Conservation (phyloP, 2,113 vertebrate species). For the Merops nubicus region DNA sequence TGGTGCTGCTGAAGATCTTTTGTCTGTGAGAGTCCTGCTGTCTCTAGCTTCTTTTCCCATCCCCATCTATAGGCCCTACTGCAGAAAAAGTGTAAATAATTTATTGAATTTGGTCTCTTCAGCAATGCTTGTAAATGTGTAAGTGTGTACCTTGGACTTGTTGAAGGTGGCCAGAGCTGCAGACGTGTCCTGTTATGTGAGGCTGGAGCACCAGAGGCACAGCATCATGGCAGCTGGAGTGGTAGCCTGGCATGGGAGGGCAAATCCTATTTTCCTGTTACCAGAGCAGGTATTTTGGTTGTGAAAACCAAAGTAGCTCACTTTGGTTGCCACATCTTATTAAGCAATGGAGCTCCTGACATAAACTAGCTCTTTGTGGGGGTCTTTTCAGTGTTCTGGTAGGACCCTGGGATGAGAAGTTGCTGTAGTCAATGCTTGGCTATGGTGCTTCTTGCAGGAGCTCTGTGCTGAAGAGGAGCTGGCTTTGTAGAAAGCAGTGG, state of each 20-base stretch:
- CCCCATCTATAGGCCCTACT: background rate
- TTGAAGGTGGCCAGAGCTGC: background rate
- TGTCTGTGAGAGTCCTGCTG: background rate
- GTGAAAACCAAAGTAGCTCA: background rate
- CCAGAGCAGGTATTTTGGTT: background rate
- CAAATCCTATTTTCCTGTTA: background rate
- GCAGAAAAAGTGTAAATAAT: background rate
- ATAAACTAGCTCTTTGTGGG: accelerated
- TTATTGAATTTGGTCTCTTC: accelerated
- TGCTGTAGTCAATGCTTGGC: background rate
- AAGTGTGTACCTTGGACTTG: background rate
- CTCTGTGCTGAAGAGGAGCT: background rate
- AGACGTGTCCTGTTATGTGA: accelerated
- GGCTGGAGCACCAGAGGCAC: background rate
- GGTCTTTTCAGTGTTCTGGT: background rate
- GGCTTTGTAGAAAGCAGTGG: background rate
- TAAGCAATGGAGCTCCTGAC: background rate
- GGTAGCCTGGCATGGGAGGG: background rate
- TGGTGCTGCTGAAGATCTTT: background rate
- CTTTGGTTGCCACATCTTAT: background rate
- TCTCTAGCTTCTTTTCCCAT: background rate
- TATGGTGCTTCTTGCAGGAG: background rate
- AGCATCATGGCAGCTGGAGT: background rate
- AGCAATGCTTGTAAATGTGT: background rate
- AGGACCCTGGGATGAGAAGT: background rate